Percentiles rank a stretch among this genome's conserved stretches.
phyloP scores from a whole-genome alignment of 2,888 invertebrate species.

The Pteria penguin region DNA sequence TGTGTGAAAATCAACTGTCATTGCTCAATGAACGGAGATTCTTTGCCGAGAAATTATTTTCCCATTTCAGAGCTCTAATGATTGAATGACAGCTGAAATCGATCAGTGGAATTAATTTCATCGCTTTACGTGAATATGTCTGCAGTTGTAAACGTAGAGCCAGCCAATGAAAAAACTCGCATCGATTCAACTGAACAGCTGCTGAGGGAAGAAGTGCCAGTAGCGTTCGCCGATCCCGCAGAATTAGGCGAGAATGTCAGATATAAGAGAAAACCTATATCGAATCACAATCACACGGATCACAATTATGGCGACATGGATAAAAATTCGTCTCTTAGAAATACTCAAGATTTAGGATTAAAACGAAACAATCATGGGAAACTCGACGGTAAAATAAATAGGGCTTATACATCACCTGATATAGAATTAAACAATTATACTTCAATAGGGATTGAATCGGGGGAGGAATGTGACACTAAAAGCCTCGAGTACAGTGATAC shows the following conservation, averaged over 20 bases:
- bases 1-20: too few species aligned
- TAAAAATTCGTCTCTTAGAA: constrained; percentile 21
- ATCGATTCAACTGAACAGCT: constrained; percentile 76
- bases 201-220: constrained; percentile 43
- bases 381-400: constrained; percentile 72
- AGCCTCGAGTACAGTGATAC: background rate
- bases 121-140: constrained; percentile 64
- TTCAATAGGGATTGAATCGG: constrained; percentile 32
- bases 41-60: too few species aligned
- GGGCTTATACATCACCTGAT: constrained; percentile 76
- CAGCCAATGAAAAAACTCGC: constrained; percentile 73
- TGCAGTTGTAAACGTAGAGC: constrained; percentile 68
- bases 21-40: too few species aligned
- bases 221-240: constrained; percentile 42
- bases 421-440: constrained; percentile 73
- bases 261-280: constrained; percentile 39
- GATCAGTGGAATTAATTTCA: constrained; percentile 24
- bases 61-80: too few species aligned
- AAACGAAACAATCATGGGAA: constrained; percentile 28
- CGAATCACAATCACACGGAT: constrained; percentile 42
- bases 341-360: constrained; percentile 28
- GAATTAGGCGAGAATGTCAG: constrained; percentile 47
- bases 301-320: constrained; percentile 46
- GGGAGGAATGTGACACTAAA: constrained; percentile 16
- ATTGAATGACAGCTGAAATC: constrained; percentile 26